phyloP scores from a whole-genome alignment of 1,140 invertebrate genomes.

The Artemia franciscana region DNA sequence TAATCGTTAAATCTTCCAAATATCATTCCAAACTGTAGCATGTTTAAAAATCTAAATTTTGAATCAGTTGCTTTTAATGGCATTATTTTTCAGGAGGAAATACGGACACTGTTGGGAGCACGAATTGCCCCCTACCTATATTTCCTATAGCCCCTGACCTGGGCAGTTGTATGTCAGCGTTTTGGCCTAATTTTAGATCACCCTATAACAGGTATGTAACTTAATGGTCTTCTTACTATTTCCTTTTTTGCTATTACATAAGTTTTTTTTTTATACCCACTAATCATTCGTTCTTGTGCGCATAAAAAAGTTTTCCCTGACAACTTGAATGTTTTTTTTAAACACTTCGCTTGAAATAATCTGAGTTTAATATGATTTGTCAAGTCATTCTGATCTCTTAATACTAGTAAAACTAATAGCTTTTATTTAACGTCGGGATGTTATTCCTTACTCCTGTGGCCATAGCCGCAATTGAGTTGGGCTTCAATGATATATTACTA shows the following conservation, averaged over 20 bases:
- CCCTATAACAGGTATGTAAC: neutral
- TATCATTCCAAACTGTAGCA: too few relatives aligned
- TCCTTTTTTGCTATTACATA: neutral
- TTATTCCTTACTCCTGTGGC: too few relatives aligned
- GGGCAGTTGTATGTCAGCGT: neutral
- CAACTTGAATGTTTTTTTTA: neutral
- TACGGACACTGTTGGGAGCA: neutral
- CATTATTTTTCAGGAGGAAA: neutral
- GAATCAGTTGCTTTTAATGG: too few relatives aligned
- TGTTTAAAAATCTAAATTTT: too few relatives aligned
- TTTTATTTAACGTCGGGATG: too few relatives aligned
- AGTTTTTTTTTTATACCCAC: neutral
- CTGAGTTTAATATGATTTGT: neutral
- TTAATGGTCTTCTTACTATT: neutral
- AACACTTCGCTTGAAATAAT: neutral
- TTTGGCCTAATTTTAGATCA: neutral
- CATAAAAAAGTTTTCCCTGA: neutral
- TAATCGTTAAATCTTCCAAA: too few relatives aligned
- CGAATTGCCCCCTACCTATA: neutral
- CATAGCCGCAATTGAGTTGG: too few relatives aligned
- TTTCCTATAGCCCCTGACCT: neutral
- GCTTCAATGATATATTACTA: too few relatives aligned
- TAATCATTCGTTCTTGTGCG: neutral
- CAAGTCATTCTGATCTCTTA: too few relatives aligned
- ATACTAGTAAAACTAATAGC: too few relatives aligned